Evolutionary conservation across 2,888 invertebrate genomes (phyloP).

Genomic region (Drosophila nigricruria): DNA sequence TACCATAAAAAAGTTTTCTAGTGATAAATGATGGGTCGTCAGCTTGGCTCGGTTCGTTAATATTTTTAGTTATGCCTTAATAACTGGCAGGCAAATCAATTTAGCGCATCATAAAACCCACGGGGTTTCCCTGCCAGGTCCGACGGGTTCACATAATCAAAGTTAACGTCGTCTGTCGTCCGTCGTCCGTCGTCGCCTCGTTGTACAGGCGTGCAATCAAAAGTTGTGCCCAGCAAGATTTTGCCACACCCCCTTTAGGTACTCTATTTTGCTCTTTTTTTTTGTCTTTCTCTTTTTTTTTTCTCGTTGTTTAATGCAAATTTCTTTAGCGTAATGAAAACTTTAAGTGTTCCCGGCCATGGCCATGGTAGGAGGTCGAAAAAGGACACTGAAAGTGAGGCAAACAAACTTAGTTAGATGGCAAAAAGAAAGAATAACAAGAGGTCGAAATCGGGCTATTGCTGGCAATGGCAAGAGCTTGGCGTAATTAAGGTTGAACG

Average conservation of each 20-base stretch:
- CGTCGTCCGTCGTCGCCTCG: slow-evolving; percentile 37
- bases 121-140: not conserved
- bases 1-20: slow-evolving; percentile 51
- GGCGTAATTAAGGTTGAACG: slow-evolving; percentile 76
- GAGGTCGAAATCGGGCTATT: not conserved
- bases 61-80: slow-evolving; percentile 77
- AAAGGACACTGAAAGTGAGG: slow-evolving; percentile 35
- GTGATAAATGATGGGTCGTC: slow-evolving; percentile 76
- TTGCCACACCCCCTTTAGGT: slow-evolving; percentile 1
- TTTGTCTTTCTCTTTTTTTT: not conserved
- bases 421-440: slow-evolving; percentile 28
- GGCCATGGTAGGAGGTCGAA: slow-evolving; percentile 29
- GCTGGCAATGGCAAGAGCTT: not conserved
- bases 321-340: slow-evolving; percentile 54
- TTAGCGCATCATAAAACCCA: slow-evolving; percentile 70
- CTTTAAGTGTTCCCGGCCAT: slow-evolving; percentile 57
- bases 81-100: slow-evolving; percentile 74
- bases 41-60: slow-evolving; percentile 64
- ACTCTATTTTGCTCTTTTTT: slow-evolving; percentile 18
- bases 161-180: slow-evolving; percentile 46
- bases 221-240: slow-evolving; percentile 41
- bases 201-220: slow-evolving; percentile 49
- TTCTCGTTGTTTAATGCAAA: slow-evolving; percentile 36
- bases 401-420: slow-evolving; percentile 62
- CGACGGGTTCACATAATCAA: slow-evolving; percentile 50